A percentile compares a stretch with the other conserved stretches of the same genome.
phyloP scores from a whole-genome alignment of 2,888 invertebrate species.

The Philereme vetulata region DNA sequence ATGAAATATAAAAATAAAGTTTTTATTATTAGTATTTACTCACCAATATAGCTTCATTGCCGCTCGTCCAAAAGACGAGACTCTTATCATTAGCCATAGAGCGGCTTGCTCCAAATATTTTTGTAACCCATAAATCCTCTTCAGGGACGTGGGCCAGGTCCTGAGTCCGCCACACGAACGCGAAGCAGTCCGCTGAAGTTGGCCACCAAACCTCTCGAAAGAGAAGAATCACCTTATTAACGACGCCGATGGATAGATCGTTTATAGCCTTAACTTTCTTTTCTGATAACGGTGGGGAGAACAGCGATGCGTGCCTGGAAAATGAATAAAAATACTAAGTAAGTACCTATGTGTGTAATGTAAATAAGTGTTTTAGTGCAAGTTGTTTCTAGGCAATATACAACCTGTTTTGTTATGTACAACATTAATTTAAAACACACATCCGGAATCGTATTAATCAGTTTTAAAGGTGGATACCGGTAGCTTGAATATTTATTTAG shows the following conservation, averaged over 20 bases:
- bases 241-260: slow-evolving; percentile 18
- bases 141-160: slow-evolving; percentile 5
- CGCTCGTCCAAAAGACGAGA: slow-evolving; percentile 17
- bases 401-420: no score
- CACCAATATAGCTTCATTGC: slow-evolving; percentile 18
- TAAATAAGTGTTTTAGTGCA: no score
- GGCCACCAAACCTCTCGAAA: slow-evolving; percentile 23
- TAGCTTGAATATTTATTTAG: no score
- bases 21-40: background rate
- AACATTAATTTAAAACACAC: no score
- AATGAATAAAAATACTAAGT: background rate
- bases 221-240: slow-evolving; percentile 15
- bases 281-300: slow-evolving; percentile 12
- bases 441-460: no score
- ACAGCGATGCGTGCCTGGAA: slow-evolving; percentile 16
- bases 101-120: slow-evolving; percentile 14
- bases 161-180: slow-evolving; percentile 17
- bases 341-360: no score
- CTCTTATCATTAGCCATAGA: slow-evolving; percentile 21
- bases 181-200: background rate
- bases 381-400: no score
- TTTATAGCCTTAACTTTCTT: slow-evolving; percentile 14
- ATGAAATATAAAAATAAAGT: no score
- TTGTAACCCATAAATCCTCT: slow-evolving; percentile 17
- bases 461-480: no score